Percentiles rank a stretch among this genome's conserved stretches.
phyloP scores from a whole-genome alignment of 2,888 invertebrate species.

The Zaprionus obscuricornis region DNA sequence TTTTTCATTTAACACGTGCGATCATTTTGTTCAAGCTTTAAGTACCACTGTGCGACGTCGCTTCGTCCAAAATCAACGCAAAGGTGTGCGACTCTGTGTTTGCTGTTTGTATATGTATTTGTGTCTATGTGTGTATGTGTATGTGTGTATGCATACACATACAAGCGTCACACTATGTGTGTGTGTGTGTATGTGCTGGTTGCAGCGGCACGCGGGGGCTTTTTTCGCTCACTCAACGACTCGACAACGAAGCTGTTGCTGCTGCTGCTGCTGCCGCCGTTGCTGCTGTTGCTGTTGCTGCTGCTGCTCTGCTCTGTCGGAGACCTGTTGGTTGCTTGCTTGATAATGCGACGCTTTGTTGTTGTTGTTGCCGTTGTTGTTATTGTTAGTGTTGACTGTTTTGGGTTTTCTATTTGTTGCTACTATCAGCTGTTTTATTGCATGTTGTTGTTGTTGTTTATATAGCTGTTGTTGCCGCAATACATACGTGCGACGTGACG shows the following conservation, averaged over 20 bases:
- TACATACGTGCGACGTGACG: slow-evolving; percentile 64
- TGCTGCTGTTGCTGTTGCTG: slow-evolving; percentile 26
- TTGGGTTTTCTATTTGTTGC: slow-evolving; percentile 67
- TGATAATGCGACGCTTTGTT: slow-evolving; percentile 73
- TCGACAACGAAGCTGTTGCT: slow-evolving; percentile 30
- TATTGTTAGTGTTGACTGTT: slow-evolving; percentile 45
- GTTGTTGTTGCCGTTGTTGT: slow-evolving; percentile 37
- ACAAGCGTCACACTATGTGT: slow-evolving; percentile 10
- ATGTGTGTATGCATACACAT: slow-evolving; percentile 23
- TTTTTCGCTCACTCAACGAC: slow-evolving; percentile 61
- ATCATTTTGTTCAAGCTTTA: slow-evolving; percentile 8
- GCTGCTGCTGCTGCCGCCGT: slow-evolving; percentile 27
- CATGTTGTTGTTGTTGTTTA: slow-evolving; percentile 63
- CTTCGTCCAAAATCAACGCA: slow-evolving; percentile 76
- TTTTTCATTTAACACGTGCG: slow-evolving; percentile 36
- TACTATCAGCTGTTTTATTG: slow-evolving; percentile 77
- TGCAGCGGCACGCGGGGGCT: slow-evolving; percentile 76
- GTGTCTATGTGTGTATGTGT: slow-evolving; percentile 4
- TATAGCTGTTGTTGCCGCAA: slow-evolving; percentile 59
- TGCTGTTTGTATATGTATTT: slow-evolving; percentile 35
- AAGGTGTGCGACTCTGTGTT: slow-evolving; percentile 72
- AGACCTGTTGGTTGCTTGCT: slow-evolving; percentile 75
- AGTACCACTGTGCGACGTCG: slow-evolving; percentile 50
- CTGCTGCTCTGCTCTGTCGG: slow-evolving; percentile 48
- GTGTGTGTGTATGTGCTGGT: slow-evolving; percentile 34